Base-by-base conservation (phyloP, 1,140 invertebrate genomes). In the Aricia agestis region DNA sequence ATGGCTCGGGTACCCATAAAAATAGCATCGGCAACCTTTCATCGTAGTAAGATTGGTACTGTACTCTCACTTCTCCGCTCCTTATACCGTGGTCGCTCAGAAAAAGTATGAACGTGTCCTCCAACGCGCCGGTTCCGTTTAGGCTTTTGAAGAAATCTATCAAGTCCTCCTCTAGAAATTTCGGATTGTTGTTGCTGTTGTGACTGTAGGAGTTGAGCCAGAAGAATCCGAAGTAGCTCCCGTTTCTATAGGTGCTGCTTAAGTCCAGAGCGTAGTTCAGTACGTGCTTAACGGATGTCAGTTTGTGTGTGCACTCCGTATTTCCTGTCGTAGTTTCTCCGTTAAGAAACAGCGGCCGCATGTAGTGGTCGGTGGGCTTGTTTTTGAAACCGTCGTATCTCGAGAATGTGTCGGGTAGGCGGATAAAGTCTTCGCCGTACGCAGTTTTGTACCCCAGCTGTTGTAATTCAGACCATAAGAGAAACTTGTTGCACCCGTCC, bases 31-130 rank as follows among this genome's bases (percentile, higher is more conserved):
- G 97, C 19, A 98, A 83, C 61, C 96, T 85, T 83, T 98, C 97
- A 82, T 98, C 97, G 66, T 97, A 93, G 92, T 96, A 96, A 0
- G 97, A 97, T 7, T 94, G 93, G 72, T 94, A 93, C 0, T 95
- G 95, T 58, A 94, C 84, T 57, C 96, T 89, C 65, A 97, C 94
- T 52, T 93, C 83, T 0, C 97, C 97, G 81, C 94, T 97, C n/a
- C 97, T 85, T 78, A 96, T 94, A 0, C 97, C 97, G 84, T 98
- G 97, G 82, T 98, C 97, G 78, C 96, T 97, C 72, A 97, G 90
- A 41, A 98, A 94, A 2, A 97, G 89, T 0, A 98, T 80, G 59
- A 93, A 87, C 0, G 94, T 93, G 68, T 94, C 94, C 45, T 95
- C 93, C 69, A 94, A 75, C 0, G 93, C 76, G 0, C 91, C 92